phyloP scores from a whole-genome alignment of 2,888 invertebrate genomes.

The Pachliopta kotzebuea region DNA sequence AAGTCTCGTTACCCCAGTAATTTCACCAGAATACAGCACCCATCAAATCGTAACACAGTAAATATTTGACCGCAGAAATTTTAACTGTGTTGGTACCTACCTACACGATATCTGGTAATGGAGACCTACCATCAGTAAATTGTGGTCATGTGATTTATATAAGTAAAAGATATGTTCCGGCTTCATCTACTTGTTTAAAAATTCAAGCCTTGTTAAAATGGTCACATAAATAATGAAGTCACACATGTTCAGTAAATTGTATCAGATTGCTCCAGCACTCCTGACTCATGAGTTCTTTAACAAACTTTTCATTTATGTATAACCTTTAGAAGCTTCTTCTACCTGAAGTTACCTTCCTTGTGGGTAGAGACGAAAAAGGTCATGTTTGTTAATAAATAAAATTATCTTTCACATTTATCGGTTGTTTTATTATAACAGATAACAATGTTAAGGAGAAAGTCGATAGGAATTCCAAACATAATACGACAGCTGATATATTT shows the following conservation, averaged over 20 bases:
- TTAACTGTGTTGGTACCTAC: too few relatives aligned
- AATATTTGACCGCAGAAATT: too few relatives aligned
- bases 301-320: slow-evolving; percentile 7
- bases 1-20: too few relatives aligned
- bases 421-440: slow-evolving; percentile 3
- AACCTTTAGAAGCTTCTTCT: neutral
- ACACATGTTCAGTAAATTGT: slow-evolving; percentile 8
- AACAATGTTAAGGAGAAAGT: neutral
- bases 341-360: too few relatives aligned
- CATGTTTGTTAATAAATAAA: neutral
- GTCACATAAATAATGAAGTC: slow-evolving; percentile 16
- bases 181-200: neutral
- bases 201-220: neutral
- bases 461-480: neutral
- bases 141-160: too few relatives aligned
- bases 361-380: too few relatives aligned
- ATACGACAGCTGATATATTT: slow-evolving; percentile 13
- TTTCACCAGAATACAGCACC: too few relatives aligned
- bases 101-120: too few relatives aligned
- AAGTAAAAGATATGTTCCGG: too few relatives aligned
- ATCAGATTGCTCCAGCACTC: slow-evolving; percentile 1
- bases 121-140: too few relatives aligned
- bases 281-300: slow-evolving; percentile 8
- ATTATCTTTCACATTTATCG: neutral
- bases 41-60: too few relatives aligned